Percentiles rank a stretch among this genome's conserved stretches.
These are phyloP conservation scores for Telenomus remus DNA, from an alignment of 1,140 invertebrate genomes.

Conservation along the genomic window DNA sequence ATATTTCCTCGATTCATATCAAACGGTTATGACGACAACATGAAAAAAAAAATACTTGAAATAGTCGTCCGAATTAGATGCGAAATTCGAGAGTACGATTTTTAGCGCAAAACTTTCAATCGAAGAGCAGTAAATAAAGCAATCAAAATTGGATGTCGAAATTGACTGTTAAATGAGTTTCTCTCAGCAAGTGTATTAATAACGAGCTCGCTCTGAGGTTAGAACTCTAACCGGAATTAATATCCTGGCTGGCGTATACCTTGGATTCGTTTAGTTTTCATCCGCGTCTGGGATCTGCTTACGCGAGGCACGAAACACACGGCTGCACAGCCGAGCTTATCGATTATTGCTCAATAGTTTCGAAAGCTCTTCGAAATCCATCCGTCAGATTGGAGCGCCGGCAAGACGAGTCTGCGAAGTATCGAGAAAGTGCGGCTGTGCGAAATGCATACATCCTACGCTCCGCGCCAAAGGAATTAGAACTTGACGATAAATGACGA, in stretches of 20 bases:
- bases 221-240: conserved; percentile 43
- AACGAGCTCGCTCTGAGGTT: conserved; percentile 35
- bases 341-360: conserved; percentile 46
- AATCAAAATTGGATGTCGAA: conserved; percentile 22
- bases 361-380: conserved; percentile 42
- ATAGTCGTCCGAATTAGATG: too few species aligned
- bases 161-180: conserved; percentile 32
- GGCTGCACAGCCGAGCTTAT: conserved; percentile 22
- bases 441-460: not conserved
- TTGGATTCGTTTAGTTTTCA: conserved; percentile 44
- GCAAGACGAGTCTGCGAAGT: conserved; percentile 24
- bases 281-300: conserved; percentile 35
- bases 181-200: conserved; percentile 34
- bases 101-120: not conserved
- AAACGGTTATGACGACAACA: not conserved
- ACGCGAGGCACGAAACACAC: conserved; percentile 24
- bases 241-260: conserved; percentile 28
- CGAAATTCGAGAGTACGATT: too few species aligned
- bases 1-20: conserved; percentile 12
- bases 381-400: conserved; percentile 41
- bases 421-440: conserved; percentile 13
- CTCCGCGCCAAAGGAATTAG: conserved; percentile 22
- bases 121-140: conserved; percentile 25
- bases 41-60: too few species aligned
- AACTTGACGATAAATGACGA: conserved; percentile 23